A percentile compares a stretch with the other conserved stretches of the same genome.
Evolutionary conservation across 2,113 vertebrate genomes (phyloP).

Genomic region (Nannospalax galili): DNA sequence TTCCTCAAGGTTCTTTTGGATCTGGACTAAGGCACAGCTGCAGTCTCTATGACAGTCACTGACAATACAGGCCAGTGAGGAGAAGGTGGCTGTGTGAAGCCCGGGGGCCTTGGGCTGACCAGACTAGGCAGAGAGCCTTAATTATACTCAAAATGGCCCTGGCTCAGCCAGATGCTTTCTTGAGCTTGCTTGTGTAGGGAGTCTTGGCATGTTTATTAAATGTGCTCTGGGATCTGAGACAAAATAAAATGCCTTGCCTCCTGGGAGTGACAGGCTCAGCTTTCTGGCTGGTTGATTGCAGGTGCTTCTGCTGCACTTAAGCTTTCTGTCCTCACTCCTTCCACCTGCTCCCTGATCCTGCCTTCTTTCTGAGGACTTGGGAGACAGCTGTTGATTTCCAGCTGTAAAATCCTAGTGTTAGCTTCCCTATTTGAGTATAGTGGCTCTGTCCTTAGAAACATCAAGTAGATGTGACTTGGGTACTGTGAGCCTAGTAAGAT

Average conservation of each 20-base stretch:
- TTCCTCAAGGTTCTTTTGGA: not conserved
- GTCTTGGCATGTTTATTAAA: not conserved
- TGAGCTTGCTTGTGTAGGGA: slow-evolving; percentile 10
- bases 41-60: not conserved
- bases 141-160: not conserved
- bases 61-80: not conserved
- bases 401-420: not conserved
- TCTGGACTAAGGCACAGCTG: not conserved
- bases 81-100: not conserved
- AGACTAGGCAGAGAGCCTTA: not conserved
- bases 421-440: not conserved
- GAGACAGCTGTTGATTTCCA: not conserved
- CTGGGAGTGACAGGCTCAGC: not conserved
- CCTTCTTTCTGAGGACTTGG: not conserved
- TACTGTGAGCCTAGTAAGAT: not conserved
- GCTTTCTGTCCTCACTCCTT: not conserved
- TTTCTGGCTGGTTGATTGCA: not conserved
- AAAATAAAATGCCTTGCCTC: not conserved
- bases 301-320: not conserved
- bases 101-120: not conserved
- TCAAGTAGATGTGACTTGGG: not conserved
- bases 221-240: not conserved
- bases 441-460: not conserved
- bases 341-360: not conserved
- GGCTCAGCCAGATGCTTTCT: slow-evolving; percentile 8